phyloP scores from a whole-genome alignment of 2,113 vertebrate species.

The Daphoenositta chrysoptera region DNA sequence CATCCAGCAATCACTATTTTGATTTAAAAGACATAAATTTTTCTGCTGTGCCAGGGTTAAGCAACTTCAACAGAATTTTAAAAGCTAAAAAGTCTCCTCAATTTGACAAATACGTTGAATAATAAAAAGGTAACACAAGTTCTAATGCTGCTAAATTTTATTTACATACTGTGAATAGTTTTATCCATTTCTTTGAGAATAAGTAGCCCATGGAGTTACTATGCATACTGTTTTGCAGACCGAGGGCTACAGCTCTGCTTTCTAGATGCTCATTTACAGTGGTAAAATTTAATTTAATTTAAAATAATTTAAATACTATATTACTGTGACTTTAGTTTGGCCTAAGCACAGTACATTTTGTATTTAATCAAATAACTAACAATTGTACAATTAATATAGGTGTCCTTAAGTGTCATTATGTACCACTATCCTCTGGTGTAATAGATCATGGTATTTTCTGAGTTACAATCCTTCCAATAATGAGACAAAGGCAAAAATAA shows the following conservation, averaged over 20 bases:
- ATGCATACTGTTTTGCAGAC: neutral
- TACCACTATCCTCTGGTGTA: neutral
- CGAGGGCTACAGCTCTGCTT: neutral
- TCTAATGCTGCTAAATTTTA: neutral
- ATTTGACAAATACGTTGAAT: neutral
- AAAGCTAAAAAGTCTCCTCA: neutral
- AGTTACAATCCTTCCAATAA: neutral
- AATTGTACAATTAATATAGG: neutral
- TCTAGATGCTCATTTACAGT: neutral
- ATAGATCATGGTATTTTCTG: neutral
- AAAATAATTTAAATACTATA: neutral
- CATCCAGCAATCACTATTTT: neutral
- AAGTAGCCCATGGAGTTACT: neutral
- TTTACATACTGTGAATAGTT: accelerated
- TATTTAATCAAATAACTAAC: neutral
- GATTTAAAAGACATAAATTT: neutral
- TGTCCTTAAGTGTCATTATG: neutral
- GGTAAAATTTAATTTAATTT: neutral
- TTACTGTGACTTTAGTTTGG: neutral
- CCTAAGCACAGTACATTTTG: neutral
- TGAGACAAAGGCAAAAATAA: neutral
- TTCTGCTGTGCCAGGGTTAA: neutral
- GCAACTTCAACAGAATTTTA: neutral
- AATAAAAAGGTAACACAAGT: neutral
- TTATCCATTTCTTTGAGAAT: neutral